These are phyloP conservation scores for Drosophila willistoni DNA, from an alignment of 1,140 invertebrate species.

Conservation along the genomic window DNA sequence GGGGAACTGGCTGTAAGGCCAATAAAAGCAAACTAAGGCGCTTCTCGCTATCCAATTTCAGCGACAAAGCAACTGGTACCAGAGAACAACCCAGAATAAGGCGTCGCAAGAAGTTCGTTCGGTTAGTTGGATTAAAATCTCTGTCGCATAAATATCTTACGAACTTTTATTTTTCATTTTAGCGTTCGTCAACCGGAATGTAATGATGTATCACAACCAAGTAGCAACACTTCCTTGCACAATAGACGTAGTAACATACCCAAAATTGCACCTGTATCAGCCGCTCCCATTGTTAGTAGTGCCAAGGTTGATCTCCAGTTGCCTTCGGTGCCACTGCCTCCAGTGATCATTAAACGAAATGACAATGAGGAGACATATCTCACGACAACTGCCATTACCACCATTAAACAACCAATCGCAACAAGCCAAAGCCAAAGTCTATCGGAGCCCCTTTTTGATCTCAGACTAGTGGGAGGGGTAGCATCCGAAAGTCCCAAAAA, in stretches of 20 bases:
- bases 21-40: slow-evolving; percentile 80
- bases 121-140: slow-evolving; percentile 56
- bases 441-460: slow-evolving; percentile 52
- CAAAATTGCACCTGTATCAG: slow-evolving; percentile 22
- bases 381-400: slow-evolving; percentile 43
- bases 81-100: slow-evolving; percentile 64
- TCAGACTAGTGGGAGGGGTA: slow-evolving; percentile 39
- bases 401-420: slow-evolving; percentile 22
- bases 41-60: slow-evolving; percentile 59
- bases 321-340: neutral
- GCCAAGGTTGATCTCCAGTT: slow-evolving; percentile 18
- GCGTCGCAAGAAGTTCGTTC: slow-evolving; percentile 75
- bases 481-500: slow-evolving; percentile 69
- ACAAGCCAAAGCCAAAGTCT: neutral
- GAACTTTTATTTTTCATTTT: neutral
- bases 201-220: slow-evolving; percentile 54
- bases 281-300: slow-evolving; percentile 24
- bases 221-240: slow-evolving; percentile 40
- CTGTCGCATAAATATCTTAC: neutral
- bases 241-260: slow-evolving; percentile 29
- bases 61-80: slow-evolving; percentile 68
- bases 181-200: slow-evolving; percentile 55
- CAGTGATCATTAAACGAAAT: slow-evolving; percentile 24
- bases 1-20: slow-evolving; percentile 32
- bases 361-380: slow-evolving; percentile 53